Conservation (phyloP, 1,140 invertebrate species). For the Lepeophtheirus salmonis region DNA sequence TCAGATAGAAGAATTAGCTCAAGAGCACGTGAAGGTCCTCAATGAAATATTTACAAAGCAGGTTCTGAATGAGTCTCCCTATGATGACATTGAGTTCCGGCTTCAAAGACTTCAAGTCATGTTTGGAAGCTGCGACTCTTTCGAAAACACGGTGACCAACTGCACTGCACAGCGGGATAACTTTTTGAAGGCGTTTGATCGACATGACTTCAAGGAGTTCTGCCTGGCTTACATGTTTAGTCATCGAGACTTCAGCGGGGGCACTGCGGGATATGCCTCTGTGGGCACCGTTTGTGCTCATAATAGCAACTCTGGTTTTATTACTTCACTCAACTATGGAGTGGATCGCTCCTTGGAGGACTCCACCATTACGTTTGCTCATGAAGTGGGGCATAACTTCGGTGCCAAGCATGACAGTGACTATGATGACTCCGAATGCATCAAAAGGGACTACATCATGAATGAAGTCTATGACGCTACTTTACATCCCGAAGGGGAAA, state of each 20-base stretch:
- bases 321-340: conserved; percentile 8
- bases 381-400: conserved; percentile 11
- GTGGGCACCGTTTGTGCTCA: conserved; percentile 1
- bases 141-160: background rate
- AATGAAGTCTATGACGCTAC: background rate
- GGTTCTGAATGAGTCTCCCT: background rate
- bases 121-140: conserved; percentile 9
- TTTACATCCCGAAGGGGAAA: background rate
- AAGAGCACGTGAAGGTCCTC: background rate
- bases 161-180: conserved; percentile 9
- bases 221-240: conserved; percentile 11
- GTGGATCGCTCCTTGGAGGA: conserved; percentile 6
- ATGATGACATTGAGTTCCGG: conserved; percentile 1
- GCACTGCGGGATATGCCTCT: conserved; percentile 4
- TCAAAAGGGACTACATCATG: conserved; percentile 9
- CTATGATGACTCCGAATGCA: background rate
- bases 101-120: conserved; percentile 6
- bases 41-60: conserved; percentile 5
- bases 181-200: conserved; percentile 1
- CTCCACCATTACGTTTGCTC: conserved; percentile 1
- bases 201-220: background rate
- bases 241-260: conserved; percentile 4
- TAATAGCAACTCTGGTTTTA: conserved; percentile 2
- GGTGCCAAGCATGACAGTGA: conserved; percentile 3
- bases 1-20: background rate